phyloP scores from a whole-genome alignment of 2,113 vertebrate species.

The Lichenostomus cassidix region DNA sequence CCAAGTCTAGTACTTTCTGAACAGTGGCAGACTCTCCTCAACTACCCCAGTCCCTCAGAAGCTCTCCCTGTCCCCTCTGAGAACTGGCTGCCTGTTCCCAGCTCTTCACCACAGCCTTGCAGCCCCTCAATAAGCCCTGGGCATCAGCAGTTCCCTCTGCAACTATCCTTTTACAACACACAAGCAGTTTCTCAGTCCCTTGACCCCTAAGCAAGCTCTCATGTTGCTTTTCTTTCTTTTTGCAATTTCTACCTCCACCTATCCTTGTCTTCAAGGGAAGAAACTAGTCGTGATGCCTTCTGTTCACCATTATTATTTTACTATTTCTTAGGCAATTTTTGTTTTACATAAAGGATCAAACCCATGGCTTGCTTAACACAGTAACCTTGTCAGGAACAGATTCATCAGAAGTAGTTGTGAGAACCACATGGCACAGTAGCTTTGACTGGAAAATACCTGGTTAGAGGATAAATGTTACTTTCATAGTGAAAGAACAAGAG shows the following conservation, averaged over 20 bases:
- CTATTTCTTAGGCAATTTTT: not conserved
- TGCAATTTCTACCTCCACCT: not conserved
- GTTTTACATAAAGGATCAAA: not conserved
- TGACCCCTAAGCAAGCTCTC: not conserved
- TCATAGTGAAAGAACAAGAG: not conserved
- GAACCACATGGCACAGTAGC: not conserved
- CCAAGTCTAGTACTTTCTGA: conserved; percentile 12
- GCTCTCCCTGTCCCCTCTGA: not conserved
- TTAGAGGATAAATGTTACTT: not conserved
- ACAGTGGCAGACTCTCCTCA: not conserved
- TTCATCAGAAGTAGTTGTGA: not conserved
- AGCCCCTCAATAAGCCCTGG: not conserved
- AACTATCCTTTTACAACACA: not conserved
- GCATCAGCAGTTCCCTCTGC: not conserved
- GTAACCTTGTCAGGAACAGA: not conserved
- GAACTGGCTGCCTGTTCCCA: not conserved
- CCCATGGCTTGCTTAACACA: not conserved
- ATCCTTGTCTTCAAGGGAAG: not conserved
- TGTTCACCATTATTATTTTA: not conserved
- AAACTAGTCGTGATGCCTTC: rapidly evolving
- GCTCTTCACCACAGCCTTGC: not conserved
- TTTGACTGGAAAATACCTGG: not conserved
- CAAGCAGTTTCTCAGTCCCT: not conserved
- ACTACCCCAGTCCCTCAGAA: not conserved
- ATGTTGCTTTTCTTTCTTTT: no score